These are phyloP conservation scores for Pocillopora damicornis DNA, from an alignment of 64 coral and sea anemone genomes.

Conservation along the genomic window DNA sequence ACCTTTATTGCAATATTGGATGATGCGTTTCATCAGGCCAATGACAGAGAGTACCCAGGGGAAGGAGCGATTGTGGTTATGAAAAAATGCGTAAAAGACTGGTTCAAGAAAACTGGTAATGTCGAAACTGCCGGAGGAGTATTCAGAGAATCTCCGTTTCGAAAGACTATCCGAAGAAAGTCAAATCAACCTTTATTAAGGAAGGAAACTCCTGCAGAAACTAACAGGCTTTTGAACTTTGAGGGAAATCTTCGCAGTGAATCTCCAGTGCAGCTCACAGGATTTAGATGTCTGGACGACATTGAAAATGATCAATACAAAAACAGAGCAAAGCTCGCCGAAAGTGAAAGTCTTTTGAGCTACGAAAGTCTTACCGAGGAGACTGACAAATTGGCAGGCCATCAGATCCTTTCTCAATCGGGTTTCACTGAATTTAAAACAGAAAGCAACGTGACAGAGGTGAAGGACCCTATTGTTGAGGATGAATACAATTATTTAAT, in stretches of 20 bases:
- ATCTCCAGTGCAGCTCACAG: not conserved
- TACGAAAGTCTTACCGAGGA: not conserved
- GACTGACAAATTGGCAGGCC: not conserved
- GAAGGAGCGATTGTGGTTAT: not conserved
- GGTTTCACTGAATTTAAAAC: not conserved
- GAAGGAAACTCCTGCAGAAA: too few relatives aligned
- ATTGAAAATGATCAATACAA: not conserved
- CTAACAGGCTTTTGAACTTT: too few relatives aligned
- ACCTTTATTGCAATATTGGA: conserved; percentile 30
- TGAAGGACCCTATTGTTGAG: not conserved
- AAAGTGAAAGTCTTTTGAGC: not conserved
- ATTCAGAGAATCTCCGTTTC: not conserved
- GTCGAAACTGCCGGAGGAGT: not conserved
- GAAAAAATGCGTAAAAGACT: not conserved
- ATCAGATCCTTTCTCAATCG: not conserved
- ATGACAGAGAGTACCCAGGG: not conserved
- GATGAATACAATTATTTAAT: not conserved
- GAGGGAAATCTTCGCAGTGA: not conserved
- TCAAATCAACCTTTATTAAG: too few relatives aligned
- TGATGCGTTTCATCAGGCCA: conserved; percentile 10
- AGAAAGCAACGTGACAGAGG: not conserved
- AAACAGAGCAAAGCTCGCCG: not conserved
- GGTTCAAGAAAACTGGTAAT: not conserved
- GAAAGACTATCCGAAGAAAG: not conserved
- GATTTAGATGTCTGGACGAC: not conserved